Conservation (phyloP, 2,113 vertebrate species). For the Castor canadensis region DNA sequence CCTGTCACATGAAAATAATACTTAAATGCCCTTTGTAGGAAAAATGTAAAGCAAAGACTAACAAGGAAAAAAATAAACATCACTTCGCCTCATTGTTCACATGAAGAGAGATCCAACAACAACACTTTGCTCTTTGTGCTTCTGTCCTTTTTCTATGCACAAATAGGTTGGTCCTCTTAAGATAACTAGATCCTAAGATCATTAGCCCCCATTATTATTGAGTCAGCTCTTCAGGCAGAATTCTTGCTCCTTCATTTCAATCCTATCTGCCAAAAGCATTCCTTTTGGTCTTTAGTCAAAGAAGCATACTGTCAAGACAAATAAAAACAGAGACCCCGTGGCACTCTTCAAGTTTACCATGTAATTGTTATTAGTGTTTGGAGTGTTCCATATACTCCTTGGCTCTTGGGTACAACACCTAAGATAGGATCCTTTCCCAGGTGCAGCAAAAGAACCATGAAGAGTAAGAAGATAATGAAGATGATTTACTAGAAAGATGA, state of each 20-base stretch:
- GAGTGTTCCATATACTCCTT: too few relatives aligned
- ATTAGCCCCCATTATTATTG: background rate
- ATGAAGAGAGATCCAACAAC: background rate
- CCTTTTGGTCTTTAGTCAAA: background rate
- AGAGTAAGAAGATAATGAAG: too few relatives aligned
- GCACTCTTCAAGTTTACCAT: background rate
- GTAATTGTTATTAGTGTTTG: too few relatives aligned
- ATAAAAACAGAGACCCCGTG: background rate
- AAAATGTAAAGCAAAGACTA: background rate
- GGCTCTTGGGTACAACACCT: too few relatives aligned
- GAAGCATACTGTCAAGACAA: background rate
- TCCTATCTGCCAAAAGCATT: background rate
- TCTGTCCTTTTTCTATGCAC: background rate
- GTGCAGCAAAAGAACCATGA: too few relatives aligned
- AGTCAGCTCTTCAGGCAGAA: background rate
- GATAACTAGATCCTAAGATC: background rate
- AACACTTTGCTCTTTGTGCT: background rate
- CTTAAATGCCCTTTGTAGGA: background rate
- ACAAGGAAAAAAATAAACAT: background rate
- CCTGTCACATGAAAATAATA: background rate
- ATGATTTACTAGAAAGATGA: too few relatives aligned
- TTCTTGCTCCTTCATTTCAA: background rate
- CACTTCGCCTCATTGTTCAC: background rate
- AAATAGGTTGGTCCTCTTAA: background rate
- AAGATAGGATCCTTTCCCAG: too few relatives aligned